Evolutionary conservation across 30 jellyfish, hydroid and myxozoan genomes (phyloP), one percentile per base, ranked within the genome.

Genomic region (Haliclystus octoradiatus): DNA sequence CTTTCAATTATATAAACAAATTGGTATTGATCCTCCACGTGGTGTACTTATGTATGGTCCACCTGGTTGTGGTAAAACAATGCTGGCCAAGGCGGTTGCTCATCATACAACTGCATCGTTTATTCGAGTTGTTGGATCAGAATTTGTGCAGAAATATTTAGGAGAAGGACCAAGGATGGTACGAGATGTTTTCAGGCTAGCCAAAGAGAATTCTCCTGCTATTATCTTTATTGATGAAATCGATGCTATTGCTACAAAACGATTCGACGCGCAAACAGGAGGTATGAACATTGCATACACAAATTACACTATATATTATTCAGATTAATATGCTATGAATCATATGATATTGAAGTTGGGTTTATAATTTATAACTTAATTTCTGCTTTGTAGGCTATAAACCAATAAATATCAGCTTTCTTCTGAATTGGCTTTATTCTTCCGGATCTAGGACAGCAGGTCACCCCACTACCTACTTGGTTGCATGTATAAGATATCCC

Each of bases 131-230:
- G 98, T 89, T 53, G 98, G 98, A 9, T 80, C 95, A 46, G 98
- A 89, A 75, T 89, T 89, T 74, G 98, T 89, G 29, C 98, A 89
- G 74, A 89, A 89, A 64, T 89, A 89, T 51, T 70, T 89, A 12
- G 98, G 98, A 22, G 98, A 89, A 76, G 98, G 98, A 23, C 98
- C 98, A 23, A 63, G 98, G 73, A 80, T 89, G 95, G 98, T 89
- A 13, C 34, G 98, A 29, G 98, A 89, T 68, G 98, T 89, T 1
- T 89, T 89, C 73, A 74, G 98, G 57, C 71, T 89, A 28, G 98
- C 98, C 15, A 89, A 81, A 67, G 98, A 89, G 66, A 89, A 89
- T 72, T 69, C 98, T 9, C 98, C 98, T 23, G 85, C 98, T 40
- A 89, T 89, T 15, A 81, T 89, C 22, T 89, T 89, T 35, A 82